phyloP scores from a whole-genome alignment of 2,113 vertebrate genomes.

The Podiceps cristatus region DNA sequence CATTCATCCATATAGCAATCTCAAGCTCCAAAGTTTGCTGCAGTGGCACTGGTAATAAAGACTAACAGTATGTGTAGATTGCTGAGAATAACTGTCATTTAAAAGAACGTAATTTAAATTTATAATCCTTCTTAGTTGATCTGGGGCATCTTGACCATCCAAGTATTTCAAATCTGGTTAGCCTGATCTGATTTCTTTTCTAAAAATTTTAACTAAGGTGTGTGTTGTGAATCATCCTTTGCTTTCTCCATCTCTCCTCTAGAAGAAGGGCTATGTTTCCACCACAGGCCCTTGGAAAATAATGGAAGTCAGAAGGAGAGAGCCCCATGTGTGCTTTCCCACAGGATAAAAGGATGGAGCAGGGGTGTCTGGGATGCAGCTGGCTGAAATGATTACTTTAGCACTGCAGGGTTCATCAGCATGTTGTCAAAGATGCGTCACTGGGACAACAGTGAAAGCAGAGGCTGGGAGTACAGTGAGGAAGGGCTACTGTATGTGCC shows the following conservation, averaged over 20 bases:
- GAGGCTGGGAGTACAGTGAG: neutral
- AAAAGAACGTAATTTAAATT: neutral
- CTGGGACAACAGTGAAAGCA: neutral
- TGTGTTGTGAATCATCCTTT: neutral
- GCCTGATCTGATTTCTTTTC: neutral
- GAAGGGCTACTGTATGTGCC: neutral
- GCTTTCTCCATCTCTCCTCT: neutral
- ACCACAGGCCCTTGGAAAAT: neutral
- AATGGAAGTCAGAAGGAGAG: neutral
- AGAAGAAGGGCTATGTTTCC: neutral
- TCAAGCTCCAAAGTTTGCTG: neutral
- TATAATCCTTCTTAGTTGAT: neutral
- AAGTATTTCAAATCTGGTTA: neutral
- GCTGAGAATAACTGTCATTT: neutral
- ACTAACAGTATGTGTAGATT: neutral
- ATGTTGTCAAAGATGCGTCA: fast-evolving
- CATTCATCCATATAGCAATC: neutral
- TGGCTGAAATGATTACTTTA: neutral
- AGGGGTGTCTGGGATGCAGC: neutral
- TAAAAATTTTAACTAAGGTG: neutral
- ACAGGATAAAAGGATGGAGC: constrained; percentile 9
- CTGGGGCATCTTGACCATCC: neutral
- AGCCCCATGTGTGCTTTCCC: neutral
- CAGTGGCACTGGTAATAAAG: neutral
- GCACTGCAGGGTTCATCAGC: neutral